Conservation (phyloP, 35 echinoderm and acorn worm species). For the Strongylocentrotus purpuratus region DNA sequence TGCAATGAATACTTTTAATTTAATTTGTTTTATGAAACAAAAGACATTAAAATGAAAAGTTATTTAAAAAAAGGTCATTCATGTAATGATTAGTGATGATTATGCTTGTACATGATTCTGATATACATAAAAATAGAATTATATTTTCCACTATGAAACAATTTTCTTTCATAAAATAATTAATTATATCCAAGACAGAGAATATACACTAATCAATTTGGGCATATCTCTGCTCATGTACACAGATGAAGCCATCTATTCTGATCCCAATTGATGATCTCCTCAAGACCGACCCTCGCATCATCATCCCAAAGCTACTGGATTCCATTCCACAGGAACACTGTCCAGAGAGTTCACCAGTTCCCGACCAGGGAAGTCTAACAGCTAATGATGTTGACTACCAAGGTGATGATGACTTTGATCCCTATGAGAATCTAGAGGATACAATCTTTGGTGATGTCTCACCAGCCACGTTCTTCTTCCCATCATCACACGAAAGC, state of each 20-base stretch:
- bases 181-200: neutral
- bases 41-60: no score
- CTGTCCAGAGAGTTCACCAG: neutral
- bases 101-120: no score
- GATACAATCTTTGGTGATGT: neutral
- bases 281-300: neutral
- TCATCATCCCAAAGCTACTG: neutral
- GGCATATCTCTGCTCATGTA: neutral
- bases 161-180: no score
- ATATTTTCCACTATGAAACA: no score
- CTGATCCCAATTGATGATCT: neutral
- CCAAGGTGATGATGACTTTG: neutral
- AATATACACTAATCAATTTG: neutral
- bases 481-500: neutral
- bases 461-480: neutral
- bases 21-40: no score
- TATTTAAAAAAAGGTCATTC: no score
- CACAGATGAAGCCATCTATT: neutral
- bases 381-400: neutral
- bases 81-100: no score
- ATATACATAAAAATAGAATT: no score
- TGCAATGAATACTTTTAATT: no score
- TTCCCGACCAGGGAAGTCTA: neutral
- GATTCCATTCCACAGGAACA: neutral
- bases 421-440: neutral